Base-by-base conservation (phyloP, 35 echinoderm and acorn worm genomes). In the Hemicentrotus pulcherrimus region DNA sequence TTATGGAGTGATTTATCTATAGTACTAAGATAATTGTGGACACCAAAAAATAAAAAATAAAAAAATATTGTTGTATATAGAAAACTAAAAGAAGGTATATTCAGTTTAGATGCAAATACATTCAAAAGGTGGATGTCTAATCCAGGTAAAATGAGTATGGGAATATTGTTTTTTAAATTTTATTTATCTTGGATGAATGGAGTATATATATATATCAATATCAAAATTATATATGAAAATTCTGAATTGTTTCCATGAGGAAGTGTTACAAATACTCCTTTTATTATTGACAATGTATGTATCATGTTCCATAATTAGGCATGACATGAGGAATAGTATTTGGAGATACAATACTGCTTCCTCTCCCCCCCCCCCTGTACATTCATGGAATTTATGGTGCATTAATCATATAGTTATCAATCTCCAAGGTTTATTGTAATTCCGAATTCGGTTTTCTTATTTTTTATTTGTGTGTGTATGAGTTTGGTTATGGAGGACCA, bases 1-100 rank as follows among this genome's bases (percentile, higher is more conserved):
- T 90, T 90, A 90, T 90, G 88, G 32, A 90, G 88, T 90, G 88
- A 90, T 90, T 41, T 90, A 46, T 90, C 88, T 90, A 90, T 90
- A 90, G 88, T 90, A 90, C 88, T 90, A 90, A 45, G 88, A 90
- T 47, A 41, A 41, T 41, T 41, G 35, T 41, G 35, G 35, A 78
- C 65, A 78, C n/a, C 45, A 35, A 90, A 9, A 90, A 47, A 90
- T 45, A 89, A 6, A 4, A 35, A 90, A 9, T 46, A 47, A 90
- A 89, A 89, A 6, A 4, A 47, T 88, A 31, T 24, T 45, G 31
- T 41, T 89, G 46, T 90, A 90, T 18, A 90, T 90, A 90, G 12
- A 46, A 78, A 22, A 78, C 7, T 78, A 8, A 78, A n/a, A 70
- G 4, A 78, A 28, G 65, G 19, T 78, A 78, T 78, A 28, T 78